Base-by-base conservation (phyloP, 2,888 invertebrate genomes). In the Seira musarum region DNA sequence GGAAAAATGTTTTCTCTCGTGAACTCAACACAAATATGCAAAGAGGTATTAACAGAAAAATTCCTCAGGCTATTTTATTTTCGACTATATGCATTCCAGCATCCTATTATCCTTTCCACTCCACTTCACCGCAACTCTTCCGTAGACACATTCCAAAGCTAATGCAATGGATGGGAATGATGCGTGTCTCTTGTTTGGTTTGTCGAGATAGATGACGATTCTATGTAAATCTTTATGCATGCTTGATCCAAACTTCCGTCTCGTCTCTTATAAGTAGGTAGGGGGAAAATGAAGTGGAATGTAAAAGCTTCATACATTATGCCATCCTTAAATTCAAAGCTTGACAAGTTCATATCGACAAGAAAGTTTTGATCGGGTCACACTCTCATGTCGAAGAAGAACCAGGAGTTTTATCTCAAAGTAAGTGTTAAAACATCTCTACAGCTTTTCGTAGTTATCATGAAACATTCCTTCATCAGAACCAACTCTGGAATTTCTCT, bases 11-110 rank as follows among this genome's bases (percentile, higher is more conserved):
- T 60, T 60, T 60, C 49, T 49, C 60, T 21, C 60, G 21, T 60
- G 60, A 60, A 60, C 21, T 60, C 22, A 19, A 60, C 60, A 8
- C 60, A 60, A 60, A 60, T 60, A 60, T 60, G 60, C 60, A 60
- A 60, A 60, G 60, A 60, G 60, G 60, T 60, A 60, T 60, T 60
- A 60, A 74, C 21, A 30, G 13, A 66, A 65, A 77, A 71, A 78
- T 25, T 71, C 78, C 78, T 71, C 78, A 15, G 78, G 78, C 78
- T 71, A 78, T 78, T 78, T 77, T 66, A 53, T 63, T 75, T 46
- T 69, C 21, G 13, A 22, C 19, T 60, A 21, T 21, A 3, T 60
- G 60, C 60, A 60, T 60, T 60, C 60, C 60, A 60, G 21, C 8
- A 15, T 60, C 60, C 60, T 60, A 60, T 60, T 60, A 60, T 60